A percentile compares a stretch with the other conserved stretches of the same genome.
Evolutionary conservation across 2,113 vertebrate species (phyloP).

Genomic region (Ellobius talpinus): DNA sequence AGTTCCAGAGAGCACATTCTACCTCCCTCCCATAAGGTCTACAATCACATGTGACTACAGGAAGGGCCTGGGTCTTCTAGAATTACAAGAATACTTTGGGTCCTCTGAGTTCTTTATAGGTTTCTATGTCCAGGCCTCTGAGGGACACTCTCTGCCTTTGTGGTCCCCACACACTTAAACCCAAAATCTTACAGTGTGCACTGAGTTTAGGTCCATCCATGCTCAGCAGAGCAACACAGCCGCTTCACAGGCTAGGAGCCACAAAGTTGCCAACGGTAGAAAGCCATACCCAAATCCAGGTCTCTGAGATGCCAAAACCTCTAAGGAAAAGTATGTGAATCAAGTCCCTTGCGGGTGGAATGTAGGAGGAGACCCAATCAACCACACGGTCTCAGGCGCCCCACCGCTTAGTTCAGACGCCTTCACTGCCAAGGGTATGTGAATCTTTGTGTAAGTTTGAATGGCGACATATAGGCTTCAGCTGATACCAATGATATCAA

Average conservation of each 20-base stretch:
- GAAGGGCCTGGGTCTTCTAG: background rate
- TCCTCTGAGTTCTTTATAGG: background rate
- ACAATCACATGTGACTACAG: background rate
- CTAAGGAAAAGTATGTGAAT: background rate
- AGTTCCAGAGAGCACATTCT: background rate
- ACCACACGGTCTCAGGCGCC: background rate
- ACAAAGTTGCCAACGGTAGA: background rate
- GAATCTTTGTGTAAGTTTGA: background rate
- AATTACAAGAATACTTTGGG: background rate
- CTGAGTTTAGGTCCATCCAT: too few relatives aligned
- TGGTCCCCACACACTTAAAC: background rate
- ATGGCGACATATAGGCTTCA: background rate
- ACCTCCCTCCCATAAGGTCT: background rate
- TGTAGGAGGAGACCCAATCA: background rate
- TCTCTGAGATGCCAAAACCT: background rate
- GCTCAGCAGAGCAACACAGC: background rate
- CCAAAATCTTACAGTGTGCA: fast-evolving
- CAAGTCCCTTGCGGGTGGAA: background rate
- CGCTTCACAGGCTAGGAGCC: background rate
- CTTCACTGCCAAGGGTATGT: background rate
- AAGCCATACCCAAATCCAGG: background rate
- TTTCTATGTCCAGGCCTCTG: background rate
- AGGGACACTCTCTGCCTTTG: background rate
- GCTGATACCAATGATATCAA: too few relatives aligned
- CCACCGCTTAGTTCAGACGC: background rate